Conservation (phyloP, 2,888 invertebrate genomes). For the Syritta pipiens region DNA sequence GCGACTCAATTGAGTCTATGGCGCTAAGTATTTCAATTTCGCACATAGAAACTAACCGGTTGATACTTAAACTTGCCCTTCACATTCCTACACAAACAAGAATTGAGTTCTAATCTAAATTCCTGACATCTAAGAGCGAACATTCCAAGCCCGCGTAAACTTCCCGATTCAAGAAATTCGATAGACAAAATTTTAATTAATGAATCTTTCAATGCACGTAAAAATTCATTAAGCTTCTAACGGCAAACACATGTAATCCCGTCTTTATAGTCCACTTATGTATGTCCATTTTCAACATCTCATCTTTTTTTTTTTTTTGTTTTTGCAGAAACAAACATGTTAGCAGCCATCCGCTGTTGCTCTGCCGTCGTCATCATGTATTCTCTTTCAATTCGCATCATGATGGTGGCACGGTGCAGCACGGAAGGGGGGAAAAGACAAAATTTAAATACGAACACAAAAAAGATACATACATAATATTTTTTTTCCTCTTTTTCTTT, state of each 20-base stretch:
- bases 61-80: no score
- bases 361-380: neutral
- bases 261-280: conserved; percentile 26
- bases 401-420: neutral
- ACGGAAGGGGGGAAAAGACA: conserved; percentile 11
- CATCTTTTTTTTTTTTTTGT: neutral
- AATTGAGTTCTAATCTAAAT: no score
- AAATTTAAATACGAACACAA: conserved; percentile 46
- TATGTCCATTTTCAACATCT: neutral
- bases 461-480: conserved; percentile 9
- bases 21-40: no score
- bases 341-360: neutral
- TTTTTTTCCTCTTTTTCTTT: conserved; percentile 16
- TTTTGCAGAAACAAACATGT: conserved; percentile 23
- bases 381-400: conserved; percentile 14
- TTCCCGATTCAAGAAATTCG: no score
- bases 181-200: conserved; percentile 5
- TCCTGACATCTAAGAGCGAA: no score
- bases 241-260: conserved; percentile 32
- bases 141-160: no score
- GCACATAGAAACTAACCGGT: no score
- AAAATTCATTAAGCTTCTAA: conserved; percentile 42
- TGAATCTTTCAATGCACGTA: conserved; percentile 26
- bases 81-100: no score
- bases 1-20: no score